Evolutionary conservation across 2,888 invertebrate species (phyloP).

Genomic region (Torymus tubicola): DNA sequence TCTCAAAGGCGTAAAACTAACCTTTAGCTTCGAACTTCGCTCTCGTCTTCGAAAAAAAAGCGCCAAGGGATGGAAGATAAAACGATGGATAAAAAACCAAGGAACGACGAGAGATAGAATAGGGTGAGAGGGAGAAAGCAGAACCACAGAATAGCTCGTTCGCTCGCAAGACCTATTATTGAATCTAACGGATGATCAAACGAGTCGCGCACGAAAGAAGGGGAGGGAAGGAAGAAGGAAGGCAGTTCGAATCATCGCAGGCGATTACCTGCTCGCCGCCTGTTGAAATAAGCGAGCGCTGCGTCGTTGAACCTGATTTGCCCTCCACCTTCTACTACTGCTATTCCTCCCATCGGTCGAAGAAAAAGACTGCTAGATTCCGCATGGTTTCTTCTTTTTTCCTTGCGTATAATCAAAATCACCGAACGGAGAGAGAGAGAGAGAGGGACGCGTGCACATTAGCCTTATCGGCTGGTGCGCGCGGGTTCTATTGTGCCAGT

Average conservation of each 20-base stretch:
- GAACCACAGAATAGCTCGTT: too few relatives aligned
- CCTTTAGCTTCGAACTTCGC: too few relatives aligned
- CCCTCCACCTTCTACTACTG: not conserved
- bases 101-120: not conserved
- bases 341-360: not conserved
- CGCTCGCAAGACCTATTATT: conserved; percentile 15
- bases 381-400: not conserved
- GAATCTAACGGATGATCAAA: conserved; percentile 40
- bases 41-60: too few relatives aligned
- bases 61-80: not conserved
- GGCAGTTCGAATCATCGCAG: conserved; percentile 40
- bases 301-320: conserved; percentile 12
- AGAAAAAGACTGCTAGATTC: not conserved
- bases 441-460: conserved; percentile 12
- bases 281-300: conserved; percentile 18
- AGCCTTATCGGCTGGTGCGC: conserved; percentile 23
- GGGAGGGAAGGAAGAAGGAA: not conserved
- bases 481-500: conserved; percentile 14
- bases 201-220: not conserved
- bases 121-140: not conserved
- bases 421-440: not conserved
- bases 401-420: conserved; percentile 38
- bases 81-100: not conserved
- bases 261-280: conserved; percentile 43
- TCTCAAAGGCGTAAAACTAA: too few relatives aligned